Conservation (phyloP, 2,888 invertebrate genomes). For the Meghimatium bilineatum region DNA sequence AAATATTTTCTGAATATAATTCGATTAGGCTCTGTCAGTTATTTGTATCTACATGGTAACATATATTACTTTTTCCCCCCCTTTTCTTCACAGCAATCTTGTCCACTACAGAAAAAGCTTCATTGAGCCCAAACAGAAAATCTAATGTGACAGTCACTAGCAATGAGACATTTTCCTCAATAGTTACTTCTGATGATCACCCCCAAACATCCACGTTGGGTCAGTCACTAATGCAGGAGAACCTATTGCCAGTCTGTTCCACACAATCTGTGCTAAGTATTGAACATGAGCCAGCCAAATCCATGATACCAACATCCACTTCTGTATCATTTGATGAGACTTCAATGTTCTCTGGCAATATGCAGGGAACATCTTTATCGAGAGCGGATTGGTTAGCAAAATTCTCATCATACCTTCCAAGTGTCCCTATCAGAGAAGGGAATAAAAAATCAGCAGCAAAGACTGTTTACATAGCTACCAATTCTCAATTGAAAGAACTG, state of each 20-base stretch:
- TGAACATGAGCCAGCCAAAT: not conserved
- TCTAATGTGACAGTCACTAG: not conserved
- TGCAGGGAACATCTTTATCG: conserved; percentile 19
- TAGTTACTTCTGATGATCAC: not conserved
- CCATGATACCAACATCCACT: not conserved
- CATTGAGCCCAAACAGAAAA: not conserved
- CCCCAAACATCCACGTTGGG: not conserved
- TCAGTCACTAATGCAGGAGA: not conserved
- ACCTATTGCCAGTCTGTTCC: not conserved
- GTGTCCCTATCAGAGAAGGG: not conserved
- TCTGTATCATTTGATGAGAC: not conserved
- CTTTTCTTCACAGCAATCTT: not conserved
- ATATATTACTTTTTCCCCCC: not conserved
- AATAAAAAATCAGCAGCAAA: not conserved
- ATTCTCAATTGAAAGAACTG: not conserved
- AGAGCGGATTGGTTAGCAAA: conserved; percentile 47
- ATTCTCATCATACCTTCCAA: conserved; percentile 44
- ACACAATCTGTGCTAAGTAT: not conserved
- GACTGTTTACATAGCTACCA: not conserved
- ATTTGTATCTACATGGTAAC: not conserved
- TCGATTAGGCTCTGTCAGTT: not conserved
- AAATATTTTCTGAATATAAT: too few relatives aligned
- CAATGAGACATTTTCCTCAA: not conserved
- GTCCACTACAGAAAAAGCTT: conserved; percentile 6
- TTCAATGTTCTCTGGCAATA: not conserved